Conservation (phyloP, 2,888 invertebrate genomes). For the Amphipyra tragopoginis region DNA sequence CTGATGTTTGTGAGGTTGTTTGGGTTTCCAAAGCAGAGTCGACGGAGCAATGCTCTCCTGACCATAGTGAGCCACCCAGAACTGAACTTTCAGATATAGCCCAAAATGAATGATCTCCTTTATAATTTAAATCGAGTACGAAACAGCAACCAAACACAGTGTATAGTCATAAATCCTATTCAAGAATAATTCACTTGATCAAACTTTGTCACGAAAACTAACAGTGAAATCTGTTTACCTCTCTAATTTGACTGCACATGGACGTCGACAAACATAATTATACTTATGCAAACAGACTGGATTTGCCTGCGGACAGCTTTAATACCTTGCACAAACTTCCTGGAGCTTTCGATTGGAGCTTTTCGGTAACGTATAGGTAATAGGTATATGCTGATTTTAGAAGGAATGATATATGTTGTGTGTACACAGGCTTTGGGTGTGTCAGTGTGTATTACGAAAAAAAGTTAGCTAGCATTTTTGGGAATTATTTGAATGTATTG, state of each 20-base stretch:
- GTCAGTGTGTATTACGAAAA: constrained; percentile 4
- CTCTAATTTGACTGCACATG: constrained; percentile 24
- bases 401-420: constrained; percentile 18
- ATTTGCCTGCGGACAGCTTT: constrained; percentile 29
- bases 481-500: too few species aligned
- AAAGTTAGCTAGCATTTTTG: too few species aligned
- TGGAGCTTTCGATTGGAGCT: not conserved
- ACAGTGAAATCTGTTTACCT: constrained; percentile 22
- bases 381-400: not conserved
- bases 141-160: too few species aligned
- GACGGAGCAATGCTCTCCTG: too few species aligned
- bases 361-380: constrained; percentile 18
- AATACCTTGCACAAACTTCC: constrained; percentile 35
- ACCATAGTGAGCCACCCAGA: too few species aligned
- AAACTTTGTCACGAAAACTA: constrained; percentile 19
- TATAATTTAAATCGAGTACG: too few species aligned
- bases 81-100: too few species aligned
- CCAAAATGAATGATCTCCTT: too few species aligned
- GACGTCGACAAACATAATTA: constrained; percentile 53
- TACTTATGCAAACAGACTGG: constrained; percentile 35
- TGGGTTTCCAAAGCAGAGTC: too few species aligned
- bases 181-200: constrained; percentile 12
- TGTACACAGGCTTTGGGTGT: constrained; percentile 13
- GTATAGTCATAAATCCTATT: not conserved
- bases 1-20: too few species aligned